Base-by-base conservation (phyloP, 1,140 invertebrate species). In the Drosophila malerkotliana region DNA sequence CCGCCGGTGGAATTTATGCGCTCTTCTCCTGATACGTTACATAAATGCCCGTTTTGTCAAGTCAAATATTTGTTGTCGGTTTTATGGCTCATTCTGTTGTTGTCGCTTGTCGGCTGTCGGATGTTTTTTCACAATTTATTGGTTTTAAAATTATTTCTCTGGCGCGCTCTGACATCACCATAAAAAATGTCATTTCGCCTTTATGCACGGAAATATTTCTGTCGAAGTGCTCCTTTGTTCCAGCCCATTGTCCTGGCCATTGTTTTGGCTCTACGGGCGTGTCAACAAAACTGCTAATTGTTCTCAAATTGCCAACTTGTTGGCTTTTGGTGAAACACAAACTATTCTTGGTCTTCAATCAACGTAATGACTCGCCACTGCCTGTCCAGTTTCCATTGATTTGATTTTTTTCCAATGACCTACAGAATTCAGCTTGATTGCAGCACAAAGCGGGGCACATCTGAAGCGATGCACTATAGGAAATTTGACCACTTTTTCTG, bases 1-100 rank as follows among this genome's bases (percentile, higher is more conserved):
- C 56, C 53, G 79, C 76, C 80, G 60, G 72, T 52, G 47, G 62
- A 88, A 83, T 87, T 87, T 88, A 77, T 88, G 75, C 68, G 61
- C 41, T 57, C 30, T 48, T 15, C 39, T 26, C 18, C 34, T 72
- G 47, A 61, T 49, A 59, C 32, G 47, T 63, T 34, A 66, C 69
- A 78, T 75, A 87, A 87, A 85, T 81, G 61, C 63, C 68, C 64
- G 72, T 74, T 77, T 81, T 49, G 57, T 63, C 67, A 63, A 74
- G 68, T 73, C 78, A 80, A 57, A 72, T 53, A 57, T 77, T 77
- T 77, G 73, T 44, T 62, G 62, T 61, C 61, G 49, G n/a, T 49
- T 63, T 72, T 71, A 71, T 71, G 69, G 67, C 67, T 71, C 64
- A 69, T 69, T 71, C 53, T 71, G 67, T 71, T 69, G 44, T 68